Conservation (phyloP, 2,797 vertebrate genomes). For the Oophaga sylvatica region DNA sequence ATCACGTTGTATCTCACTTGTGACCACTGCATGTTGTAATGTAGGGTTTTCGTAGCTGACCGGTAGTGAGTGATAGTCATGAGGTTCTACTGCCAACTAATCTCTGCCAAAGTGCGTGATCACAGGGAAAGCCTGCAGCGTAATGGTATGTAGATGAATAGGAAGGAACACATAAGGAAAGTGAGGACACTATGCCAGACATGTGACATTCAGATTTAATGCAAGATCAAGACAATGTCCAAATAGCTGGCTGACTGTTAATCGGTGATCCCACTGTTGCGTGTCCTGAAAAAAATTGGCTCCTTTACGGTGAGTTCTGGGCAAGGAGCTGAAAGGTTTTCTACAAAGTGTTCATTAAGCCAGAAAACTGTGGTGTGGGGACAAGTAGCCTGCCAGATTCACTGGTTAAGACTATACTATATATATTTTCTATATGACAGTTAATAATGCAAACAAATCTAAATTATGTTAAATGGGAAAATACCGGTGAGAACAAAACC, state of each 20-base stretch:
- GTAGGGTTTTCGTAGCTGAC: neutral
- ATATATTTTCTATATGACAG: too few relatives aligned
- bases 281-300: slow-evolving; percentile 24
- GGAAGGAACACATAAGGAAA: slow-evolving; percentile 39
- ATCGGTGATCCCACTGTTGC: slow-evolving; percentile 20
- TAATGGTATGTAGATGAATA: slow-evolving; percentile 41
- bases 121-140: neutral
- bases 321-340: neutral
- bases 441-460: too few relatives aligned
- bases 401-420: neutral
- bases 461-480: too few relatives aligned
- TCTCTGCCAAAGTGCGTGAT: slow-evolving; percentile 6
- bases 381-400: neutral
- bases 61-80: neutral
- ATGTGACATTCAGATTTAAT: slow-evolving; percentile 30
- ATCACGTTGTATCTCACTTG: neutral
- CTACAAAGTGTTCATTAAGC: neutral
- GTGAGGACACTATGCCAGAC: slow-evolving; percentile 7
- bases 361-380: slow-evolving; percentile 20
- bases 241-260: slow-evolving; percentile 44
- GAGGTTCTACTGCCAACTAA: slow-evolving; percentile 9
- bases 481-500: too few relatives aligned
- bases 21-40: neutral
- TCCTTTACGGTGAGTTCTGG: slow-evolving; percentile 23
- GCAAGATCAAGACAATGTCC: slow-evolving; percentile 36